Evolutionary conservation across 2,888 invertebrate species (phyloP).

Genomic region (Ferrisia virgata): DNA sequence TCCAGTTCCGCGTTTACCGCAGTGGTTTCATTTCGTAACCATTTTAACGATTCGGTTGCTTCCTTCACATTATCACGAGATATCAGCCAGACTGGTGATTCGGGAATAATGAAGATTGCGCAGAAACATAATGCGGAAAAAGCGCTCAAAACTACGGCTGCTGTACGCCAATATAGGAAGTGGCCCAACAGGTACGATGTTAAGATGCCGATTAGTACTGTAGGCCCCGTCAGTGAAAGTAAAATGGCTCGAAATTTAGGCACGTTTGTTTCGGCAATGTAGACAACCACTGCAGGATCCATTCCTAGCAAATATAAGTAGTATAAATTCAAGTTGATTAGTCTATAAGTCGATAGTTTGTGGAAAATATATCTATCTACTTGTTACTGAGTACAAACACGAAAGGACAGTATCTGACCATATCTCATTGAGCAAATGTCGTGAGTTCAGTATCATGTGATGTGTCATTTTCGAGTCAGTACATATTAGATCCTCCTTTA

Average conservation of each 20-base stretch:
- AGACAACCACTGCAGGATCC: conserved; percentile 66
- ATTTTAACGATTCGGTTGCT: not conserved
- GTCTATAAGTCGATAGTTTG: too few relatives aligned
- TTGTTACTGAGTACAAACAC: too few relatives aligned
- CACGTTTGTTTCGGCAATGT: conserved; percentile 65
- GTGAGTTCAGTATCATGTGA: too few relatives aligned
- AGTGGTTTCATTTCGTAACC: conserved; percentile 62
- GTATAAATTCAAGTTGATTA: too few relatives aligned
- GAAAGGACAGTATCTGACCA: too few relatives aligned
- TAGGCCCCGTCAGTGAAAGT: conserved; percentile 66
- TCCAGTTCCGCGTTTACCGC: conserved; percentile 64
- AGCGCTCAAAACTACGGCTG: not conserved
- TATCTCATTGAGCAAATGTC: too few relatives aligned
- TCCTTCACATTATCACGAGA: not conserved
- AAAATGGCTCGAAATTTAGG: conserved; percentile 66
- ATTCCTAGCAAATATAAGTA: conserved; percentile 63
- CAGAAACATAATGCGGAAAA: not conserved
- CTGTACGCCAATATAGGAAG: conserved; percentile 62
- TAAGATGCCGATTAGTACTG: conserved; percentile 69
- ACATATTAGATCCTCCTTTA: too few relatives aligned
- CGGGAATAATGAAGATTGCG: conserved; percentile 58
- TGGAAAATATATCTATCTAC: too few relatives aligned
- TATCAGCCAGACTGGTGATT: conserved; percentile 10
- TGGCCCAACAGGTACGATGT: conserved; percentile 67
- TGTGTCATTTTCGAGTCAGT: too few relatives aligned